Evolutionary conservation across 1,140 invertebrate species (phyloP).

Genomic region (Temnothorax longispinosus): DNA sequence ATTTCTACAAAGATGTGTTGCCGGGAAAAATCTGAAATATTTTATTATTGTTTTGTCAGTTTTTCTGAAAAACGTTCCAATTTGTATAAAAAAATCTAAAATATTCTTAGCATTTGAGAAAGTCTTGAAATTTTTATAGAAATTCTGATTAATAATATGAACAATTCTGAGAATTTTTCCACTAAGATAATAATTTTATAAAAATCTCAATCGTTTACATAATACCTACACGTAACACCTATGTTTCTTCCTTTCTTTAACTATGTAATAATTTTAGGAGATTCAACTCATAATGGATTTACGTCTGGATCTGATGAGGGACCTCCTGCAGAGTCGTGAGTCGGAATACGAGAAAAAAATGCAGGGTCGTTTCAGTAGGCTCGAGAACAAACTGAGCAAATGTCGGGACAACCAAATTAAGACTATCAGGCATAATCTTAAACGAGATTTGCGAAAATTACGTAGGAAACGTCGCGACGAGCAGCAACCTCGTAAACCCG

Average conservation of each 20-base stretch:
- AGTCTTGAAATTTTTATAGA: too few species aligned
- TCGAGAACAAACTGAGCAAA: constrained; percentile 68
- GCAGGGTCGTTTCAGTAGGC: constrained; percentile 73
- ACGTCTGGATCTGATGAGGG: constrained; percentile 85
- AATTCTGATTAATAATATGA: background rate
- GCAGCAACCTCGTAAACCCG: constrained; percentile 78
- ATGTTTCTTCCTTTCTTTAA: background rate
- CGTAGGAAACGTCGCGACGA: constrained; percentile 79
- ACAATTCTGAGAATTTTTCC: too few species aligned
- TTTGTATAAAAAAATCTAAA: too few species aligned
- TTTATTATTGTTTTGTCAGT: too few species aligned
- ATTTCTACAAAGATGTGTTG: too few species aligned
- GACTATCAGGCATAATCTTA: constrained; percentile 76
- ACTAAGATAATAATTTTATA: background rate
- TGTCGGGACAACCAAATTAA: constrained; percentile 72
- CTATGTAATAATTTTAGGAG: constrained; percentile 82
- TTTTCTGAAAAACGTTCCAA: too few species aligned
- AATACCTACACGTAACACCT: background rate
- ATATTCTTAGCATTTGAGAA: too few species aligned
- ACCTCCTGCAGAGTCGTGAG: constrained; percentile 82
- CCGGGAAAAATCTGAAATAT: too few species aligned
- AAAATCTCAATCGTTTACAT: background rate
- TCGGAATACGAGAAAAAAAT: constrained; percentile 83
- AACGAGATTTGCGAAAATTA: constrained; percentile 87
- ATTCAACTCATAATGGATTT: constrained; percentile 88